These are phyloP conservation scores for Drosophila tropicalis DNA, from an alignment of 1,140 invertebrate species.

Conservation along the genomic window DNA sequence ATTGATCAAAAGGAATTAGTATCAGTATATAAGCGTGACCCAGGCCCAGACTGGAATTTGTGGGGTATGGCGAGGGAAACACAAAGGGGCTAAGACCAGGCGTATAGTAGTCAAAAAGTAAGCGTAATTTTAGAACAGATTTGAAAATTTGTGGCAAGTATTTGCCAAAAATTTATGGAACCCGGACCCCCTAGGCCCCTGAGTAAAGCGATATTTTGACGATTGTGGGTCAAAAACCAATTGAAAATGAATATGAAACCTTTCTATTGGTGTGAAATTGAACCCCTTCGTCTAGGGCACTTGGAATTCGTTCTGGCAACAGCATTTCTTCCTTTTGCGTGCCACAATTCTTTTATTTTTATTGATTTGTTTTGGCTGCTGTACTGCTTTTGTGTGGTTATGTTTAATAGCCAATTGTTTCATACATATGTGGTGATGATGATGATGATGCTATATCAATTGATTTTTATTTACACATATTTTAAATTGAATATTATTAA, in stretches of 20 bases:
- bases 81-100: too few relatives aligned
- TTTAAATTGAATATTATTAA: constrained; percentile 79
- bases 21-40: too few relatives aligned
- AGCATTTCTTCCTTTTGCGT: background rate
- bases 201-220: too few relatives aligned
- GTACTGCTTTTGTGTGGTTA: constrained; percentile 31
- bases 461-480: constrained; percentile 80
- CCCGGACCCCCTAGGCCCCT: too few relatives aligned
- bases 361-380: constrained; percentile 74
- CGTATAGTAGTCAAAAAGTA: too few relatives aligned
- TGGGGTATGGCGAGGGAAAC: too few relatives aligned
- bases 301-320: background rate
- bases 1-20: too few relatives aligned
- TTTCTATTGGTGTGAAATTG: background rate
- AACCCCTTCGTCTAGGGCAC: background rate
- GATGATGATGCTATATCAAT: constrained; percentile 46
- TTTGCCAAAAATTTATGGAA: too few relatives aligned
- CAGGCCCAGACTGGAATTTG: too few relatives aligned
- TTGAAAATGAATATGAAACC: background rate
- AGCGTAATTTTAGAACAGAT: too few relatives aligned
- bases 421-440: constrained; percentile 30
- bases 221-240: too few relatives aligned
- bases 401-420: constrained; percentile 66
- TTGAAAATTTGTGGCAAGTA: too few relatives aligned
- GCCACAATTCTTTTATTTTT: constrained; percentile 42